Percentiles rank a stretch among this genome's conserved stretches.
These are phyloP conservation scores for Crenuchus spilurus DNA, from an alignment of 2,797 vertebrate species.

Conservation along the genomic window DNA sequence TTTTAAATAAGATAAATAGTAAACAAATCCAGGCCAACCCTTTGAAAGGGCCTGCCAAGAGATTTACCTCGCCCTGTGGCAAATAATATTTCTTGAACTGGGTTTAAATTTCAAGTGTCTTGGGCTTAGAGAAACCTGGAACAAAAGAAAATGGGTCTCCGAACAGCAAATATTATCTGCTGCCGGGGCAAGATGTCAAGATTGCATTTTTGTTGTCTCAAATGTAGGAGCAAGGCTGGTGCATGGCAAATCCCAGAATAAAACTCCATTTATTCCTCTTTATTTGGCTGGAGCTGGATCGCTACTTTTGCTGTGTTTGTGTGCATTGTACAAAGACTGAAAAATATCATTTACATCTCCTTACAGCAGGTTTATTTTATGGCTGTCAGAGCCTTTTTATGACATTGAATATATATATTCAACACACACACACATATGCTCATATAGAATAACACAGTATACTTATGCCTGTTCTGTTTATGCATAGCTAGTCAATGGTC, in stretches of 20 bases:
- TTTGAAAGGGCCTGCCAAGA: slow-evolving; percentile 84
- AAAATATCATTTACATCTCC: slow-evolving; percentile 47
- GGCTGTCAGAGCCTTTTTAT: slow-evolving; percentile 15
- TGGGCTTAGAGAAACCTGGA: slow-evolving; percentile 83
- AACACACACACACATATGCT: too few relatives aligned
- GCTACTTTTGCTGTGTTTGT: slow-evolving; percentile 60
- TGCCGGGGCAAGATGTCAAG: slow-evolving; percentile 83
- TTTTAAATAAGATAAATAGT: slow-evolving; percentile 88
- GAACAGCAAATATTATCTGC: slow-evolving; percentile 84
- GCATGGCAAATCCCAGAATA: slow-evolving; percentile 78
- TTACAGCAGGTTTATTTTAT: slow-evolving; percentile 31
- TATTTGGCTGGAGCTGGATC: slow-evolving; percentile 68
- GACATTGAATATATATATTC: too few relatives aligned
- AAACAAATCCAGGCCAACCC: slow-evolving; percentile 85
- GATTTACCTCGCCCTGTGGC: slow-evolving; percentile 86
- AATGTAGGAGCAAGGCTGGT: slow-evolving; percentile 71
- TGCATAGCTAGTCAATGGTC: not conserved
- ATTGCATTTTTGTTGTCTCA: slow-evolving; percentile 83
- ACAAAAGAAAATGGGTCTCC: slow-evolving; percentile 83
- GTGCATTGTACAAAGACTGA: slow-evolving; percentile 49
- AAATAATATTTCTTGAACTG: slow-evolving; percentile 86
- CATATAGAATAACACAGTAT: too few relatives aligned
- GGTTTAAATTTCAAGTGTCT: slow-evolving; percentile 88
- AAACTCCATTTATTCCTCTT: slow-evolving; percentile 75
- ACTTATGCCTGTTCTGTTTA: too few relatives aligned